Conservation (phyloP, 2,888 invertebrate species). For the Chloromyia formosa region DNA sequence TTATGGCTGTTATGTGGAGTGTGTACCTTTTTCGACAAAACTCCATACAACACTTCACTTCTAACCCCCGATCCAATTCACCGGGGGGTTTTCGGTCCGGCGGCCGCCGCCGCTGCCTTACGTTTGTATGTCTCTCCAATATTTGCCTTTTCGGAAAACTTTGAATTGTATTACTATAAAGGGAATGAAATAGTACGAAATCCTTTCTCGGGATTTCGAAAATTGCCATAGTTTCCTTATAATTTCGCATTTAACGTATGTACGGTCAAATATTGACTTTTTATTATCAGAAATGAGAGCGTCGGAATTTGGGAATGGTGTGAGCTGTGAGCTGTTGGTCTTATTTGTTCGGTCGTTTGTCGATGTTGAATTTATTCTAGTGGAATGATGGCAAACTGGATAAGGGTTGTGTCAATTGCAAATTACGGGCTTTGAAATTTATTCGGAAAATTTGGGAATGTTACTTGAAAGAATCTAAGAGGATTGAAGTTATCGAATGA, state of each 20-base stretch:
- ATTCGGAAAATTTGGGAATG: no score
- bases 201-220: not conserved
- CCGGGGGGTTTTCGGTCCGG: not conserved
- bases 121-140: conserved; percentile 5
- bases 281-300: conserved; percentile 7
- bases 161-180: conserved; percentile 29
- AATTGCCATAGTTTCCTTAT: conserved; percentile 7
- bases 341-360: no score
- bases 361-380: not conserved
- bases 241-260: conserved; percentile 7
- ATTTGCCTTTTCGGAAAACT: conserved; percentile 39
- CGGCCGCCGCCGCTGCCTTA: not conserved
- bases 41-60: not conserved
- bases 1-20: conserved; percentile 20
- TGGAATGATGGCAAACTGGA: no score
- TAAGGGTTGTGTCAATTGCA: no score
- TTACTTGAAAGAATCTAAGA: no score
- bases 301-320: not conserved
- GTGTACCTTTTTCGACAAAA: not conserved
- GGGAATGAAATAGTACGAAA: conserved; percentile 26
- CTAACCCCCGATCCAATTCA: no score
- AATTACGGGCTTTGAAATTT: no score
- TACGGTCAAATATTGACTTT: conserved; percentile 27
- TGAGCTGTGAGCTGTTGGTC: not conserved
- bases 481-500: no score